Evolutionary conservation across 2,113 vertebrate genomes (phyloP).

Genomic region (Cromileptes altivelis): DNA sequence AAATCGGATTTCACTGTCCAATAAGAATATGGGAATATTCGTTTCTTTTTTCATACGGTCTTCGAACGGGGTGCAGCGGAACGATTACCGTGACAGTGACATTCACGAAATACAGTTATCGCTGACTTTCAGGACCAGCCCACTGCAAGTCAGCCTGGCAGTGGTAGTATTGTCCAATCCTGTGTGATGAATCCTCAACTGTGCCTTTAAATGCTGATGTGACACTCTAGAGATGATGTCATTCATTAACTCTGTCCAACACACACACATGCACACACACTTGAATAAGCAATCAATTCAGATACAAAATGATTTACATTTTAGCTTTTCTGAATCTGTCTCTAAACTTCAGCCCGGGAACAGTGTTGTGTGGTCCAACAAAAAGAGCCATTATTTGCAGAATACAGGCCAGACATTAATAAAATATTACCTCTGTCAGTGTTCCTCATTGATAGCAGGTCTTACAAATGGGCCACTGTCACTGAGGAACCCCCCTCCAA

Average conservation of each 20-base stretch:
- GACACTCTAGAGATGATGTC: background rate
- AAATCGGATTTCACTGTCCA: too few relatives aligned
- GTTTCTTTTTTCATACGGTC: too few relatives aligned
- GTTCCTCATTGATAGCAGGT: slow-evolving; percentile 39
- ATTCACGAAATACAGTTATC: too few relatives aligned
- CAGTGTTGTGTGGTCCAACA: background rate
- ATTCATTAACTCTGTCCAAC: background rate
- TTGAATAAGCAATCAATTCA: background rate
- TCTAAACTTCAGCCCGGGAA: background rate
- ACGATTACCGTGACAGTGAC: too few relatives aligned
- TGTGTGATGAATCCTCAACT: background rate
- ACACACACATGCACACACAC: too few relatives aligned
- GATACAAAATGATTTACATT: background rate
- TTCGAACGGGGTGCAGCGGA: too few relatives aligned
- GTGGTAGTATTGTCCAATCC: background rate
- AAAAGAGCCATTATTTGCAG: slow-evolving; percentile 21
- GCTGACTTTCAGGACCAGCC: too few relatives aligned
- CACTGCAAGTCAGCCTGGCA: background rate
- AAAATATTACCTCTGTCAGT: slow-evolving; percentile 53
- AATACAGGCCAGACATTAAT: slow-evolving; percentile 48
- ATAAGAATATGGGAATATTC: too few relatives aligned
- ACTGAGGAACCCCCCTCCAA: slow-evolving; percentile 25
- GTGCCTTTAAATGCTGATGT: background rate
- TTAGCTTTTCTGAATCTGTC: background rate
- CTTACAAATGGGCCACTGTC: slow-evolving; percentile 57